A percentile compares a stretch with the other conserved stretches of the same genome.
Conservation (phyloP, 2,797 vertebrate genomes). For the Artibeus lituratus region DNA sequence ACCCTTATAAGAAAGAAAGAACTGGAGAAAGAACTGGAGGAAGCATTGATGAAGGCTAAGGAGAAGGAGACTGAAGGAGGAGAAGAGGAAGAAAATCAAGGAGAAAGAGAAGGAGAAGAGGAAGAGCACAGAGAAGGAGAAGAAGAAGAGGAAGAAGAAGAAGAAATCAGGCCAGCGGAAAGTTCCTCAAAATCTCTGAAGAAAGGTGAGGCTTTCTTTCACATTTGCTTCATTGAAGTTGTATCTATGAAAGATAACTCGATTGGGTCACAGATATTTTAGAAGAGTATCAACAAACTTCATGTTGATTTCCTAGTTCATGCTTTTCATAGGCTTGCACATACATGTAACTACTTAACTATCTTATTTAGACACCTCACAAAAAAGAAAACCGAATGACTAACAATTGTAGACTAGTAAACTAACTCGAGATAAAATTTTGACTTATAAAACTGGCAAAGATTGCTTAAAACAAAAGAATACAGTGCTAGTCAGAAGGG, state of each 20-base stretch:
- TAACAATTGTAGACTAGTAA: background rate
- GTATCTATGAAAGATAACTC: background rate
- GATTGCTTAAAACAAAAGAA: background rate
- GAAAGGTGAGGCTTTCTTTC: slow-evolving; percentile 42
- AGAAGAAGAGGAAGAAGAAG: background rate
- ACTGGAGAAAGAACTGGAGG: slow-evolving; percentile 82
- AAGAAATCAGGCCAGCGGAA: background rate
- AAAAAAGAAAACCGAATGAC: background rate
- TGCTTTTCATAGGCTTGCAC: background rate
- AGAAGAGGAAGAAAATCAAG: background rate
- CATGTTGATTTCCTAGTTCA: background rate
- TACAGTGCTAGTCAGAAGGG: background rate
- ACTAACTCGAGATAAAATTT: background rate
- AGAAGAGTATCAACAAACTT: background rate
- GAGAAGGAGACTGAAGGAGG: background rate
- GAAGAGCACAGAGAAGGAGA: background rate
- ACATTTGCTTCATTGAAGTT: background rate
- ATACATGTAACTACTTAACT: background rate
- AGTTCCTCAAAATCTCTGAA: background rate
- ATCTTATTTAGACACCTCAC: background rate
- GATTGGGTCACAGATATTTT: background rate
- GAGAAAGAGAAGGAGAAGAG: background rate
- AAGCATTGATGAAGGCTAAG: background rate
- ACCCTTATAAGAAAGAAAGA: slow-evolving; percentile 87
- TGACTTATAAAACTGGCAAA: slow-evolving; percentile 26